Percentiles rank a stretch among this genome's conserved stretches.
Conservation (phyloP, 2,888 invertebrate genomes). For the Drosophila sordidula region DNA sequence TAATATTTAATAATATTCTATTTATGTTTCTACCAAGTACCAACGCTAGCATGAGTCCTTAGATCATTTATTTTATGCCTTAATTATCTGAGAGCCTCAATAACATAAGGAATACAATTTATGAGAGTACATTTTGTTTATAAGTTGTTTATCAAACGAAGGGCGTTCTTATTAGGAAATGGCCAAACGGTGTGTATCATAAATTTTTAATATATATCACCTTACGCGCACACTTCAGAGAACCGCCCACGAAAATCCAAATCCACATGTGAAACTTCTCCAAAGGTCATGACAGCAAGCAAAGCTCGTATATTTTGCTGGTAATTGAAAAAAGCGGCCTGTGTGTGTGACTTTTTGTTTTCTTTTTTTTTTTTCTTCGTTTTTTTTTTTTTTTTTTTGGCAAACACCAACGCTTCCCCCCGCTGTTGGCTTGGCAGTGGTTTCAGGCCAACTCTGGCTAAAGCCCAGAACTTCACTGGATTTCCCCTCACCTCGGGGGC, state of each 20-base stretch:
- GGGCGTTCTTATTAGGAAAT: conserved; percentile 47
- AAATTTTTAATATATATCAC: conserved; percentile 74
- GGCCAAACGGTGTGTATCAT: conserved; percentile 43
- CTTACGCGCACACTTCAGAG: conserved; percentile 45
- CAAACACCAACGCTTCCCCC: conserved; percentile 12
- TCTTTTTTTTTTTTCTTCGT: no score
- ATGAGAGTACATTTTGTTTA: conserved; percentile 37
- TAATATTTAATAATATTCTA: no score
- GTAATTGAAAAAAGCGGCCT: conserved; percentile 75
- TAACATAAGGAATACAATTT: conserved; percentile 30
- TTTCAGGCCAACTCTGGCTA: conserved; percentile 62
- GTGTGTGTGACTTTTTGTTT: conserved; percentile 8
- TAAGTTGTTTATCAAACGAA: conserved; percentile 53
- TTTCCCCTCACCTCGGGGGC: conserved; percentile 50
- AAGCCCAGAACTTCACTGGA: conserved; percentile 45
- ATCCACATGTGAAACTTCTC: conserved; percentile 54
- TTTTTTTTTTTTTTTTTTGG: conserved; percentile 59
- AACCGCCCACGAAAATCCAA: conserved; percentile 11
- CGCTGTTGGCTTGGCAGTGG: conserved; percentile 63
- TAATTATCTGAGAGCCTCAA: neutral
- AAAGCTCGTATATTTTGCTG: conserved; percentile 70
- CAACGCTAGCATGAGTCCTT: no score
- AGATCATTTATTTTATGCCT: no score
- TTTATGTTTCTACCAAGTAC: no score
- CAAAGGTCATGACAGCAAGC: conserved; percentile 74